Evolutionary conservation across 2,797 vertebrate species (phyloP), one percentile per base, ranked within the genome.

Genomic region (Paramormyrops hopkinsi): DNA sequence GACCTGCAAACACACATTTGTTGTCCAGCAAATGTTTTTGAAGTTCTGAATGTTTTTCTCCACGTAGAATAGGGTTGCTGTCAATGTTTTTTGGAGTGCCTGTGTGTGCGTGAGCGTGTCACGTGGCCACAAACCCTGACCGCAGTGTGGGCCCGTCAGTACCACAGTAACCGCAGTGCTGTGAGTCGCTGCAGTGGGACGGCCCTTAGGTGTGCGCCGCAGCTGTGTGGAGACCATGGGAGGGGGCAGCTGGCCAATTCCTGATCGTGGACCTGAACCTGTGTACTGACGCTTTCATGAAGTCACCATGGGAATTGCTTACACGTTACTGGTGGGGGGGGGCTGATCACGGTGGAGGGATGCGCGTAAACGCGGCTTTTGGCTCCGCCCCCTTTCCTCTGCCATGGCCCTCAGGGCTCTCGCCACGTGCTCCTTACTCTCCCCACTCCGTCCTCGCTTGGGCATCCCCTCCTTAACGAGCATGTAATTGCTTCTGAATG

Each of bases 401-500:
- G 46, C 19, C 12, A 3, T 62, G 37, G 53, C 19, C 41, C 51
- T 12, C 22, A 19, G 29, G 22, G 5, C 3, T n/a, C 50, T n/a
- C 7, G 2, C 79, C 50, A 37, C 51, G 4, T 53, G 22, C 2
- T 86, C 9, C 37, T 56, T 41, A 2, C 22, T 29, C 48, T 2
- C 44, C 19, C 2, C 0, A 2, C 14, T 9, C 50, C n/a, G 17
- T 54, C 19, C 69, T 14, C 22, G 17, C n/a, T 56, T 12, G 12
- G 65, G 33, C 69, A 37, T 79, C 33, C 79, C 62, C 19, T 29
- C 51, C 59, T 88, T 83, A 85, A 65, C 53, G 79, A 65, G 54
- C 22, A 17, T 89, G 82, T 56, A 85, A 56, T 89, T 59, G 53
- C 44, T 82, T 85, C 56, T 62, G 79, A 84, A 44, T 12, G 59